Evolutionary conservation across 1,140 invertebrate species (phyloP).

Genomic region (Lordiphosa stackelbergi): DNA sequence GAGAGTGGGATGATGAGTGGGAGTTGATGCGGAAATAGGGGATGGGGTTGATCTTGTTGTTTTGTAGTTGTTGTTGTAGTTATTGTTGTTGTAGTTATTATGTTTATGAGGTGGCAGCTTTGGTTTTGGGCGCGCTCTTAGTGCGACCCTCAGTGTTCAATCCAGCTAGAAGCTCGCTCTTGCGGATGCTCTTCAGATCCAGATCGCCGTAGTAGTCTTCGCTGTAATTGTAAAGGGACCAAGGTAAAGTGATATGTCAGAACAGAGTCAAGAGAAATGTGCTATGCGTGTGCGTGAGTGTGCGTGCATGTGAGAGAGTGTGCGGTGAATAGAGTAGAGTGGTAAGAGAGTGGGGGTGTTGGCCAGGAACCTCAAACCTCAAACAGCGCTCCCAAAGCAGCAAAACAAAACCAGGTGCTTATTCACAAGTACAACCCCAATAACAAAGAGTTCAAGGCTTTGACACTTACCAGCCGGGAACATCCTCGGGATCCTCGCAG

Average conservation of each 20-base stretch:
- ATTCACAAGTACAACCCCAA: slow-evolving; percentile 2
- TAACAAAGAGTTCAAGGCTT: not conserved
- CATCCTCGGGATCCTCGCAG: slow-evolving; percentile 95
- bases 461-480: slow-evolving; percentile 92
- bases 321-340: slow-evolving; percentile 10
- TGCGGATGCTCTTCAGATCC: slow-evolving; percentile 94
- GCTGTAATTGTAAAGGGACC: slow-evolving; percentile 81
- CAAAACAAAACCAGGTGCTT: slow-evolving; percentile 47
- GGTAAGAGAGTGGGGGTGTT: slow-evolving; percentile 12
- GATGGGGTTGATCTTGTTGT: slow-evolving; percentile 63
- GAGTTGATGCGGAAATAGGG: slow-evolving; percentile 32
- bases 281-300: slow-evolving; percentile 17
- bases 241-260: slow-evolving; percentile 71
- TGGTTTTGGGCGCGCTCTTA: slow-evolving; percentile 71
- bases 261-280: slow-evolving; percentile 66
- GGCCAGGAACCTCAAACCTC: slow-evolving; percentile 25
- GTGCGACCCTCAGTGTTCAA: slow-evolving; percentile 82
- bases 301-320: slow-evolving; percentile 19
- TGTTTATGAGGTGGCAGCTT: slow-evolving; percentile 77
- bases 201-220: slow-evolving; percentile 97
- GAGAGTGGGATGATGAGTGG: slow-evolving; percentile 18
- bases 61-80: slow-evolving; percentile 48
- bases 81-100: slow-evolving; percentile 36
- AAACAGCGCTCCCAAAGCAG: slow-evolving; percentile 36
- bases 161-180: slow-evolving; percentile 91